Conservation (phyloP, 2,797 vertebrate species). For the Phaenicophaeus curvirostris region DNA sequence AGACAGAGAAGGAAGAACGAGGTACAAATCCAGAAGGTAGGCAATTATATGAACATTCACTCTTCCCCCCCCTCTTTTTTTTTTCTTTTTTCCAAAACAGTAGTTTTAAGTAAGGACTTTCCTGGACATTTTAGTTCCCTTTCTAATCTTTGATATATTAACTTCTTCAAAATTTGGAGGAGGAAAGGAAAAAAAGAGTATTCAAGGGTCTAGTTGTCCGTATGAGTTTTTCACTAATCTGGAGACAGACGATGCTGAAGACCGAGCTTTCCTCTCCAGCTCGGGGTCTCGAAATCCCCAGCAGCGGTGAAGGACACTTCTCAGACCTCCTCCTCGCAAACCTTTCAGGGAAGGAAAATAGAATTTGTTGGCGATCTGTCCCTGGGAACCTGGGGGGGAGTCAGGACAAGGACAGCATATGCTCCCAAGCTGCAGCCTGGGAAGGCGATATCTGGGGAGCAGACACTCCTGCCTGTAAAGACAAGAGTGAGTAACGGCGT, state of each 20-base stretch:
- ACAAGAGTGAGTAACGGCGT: neutral
- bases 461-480: neutral
- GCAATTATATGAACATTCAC: neutral
- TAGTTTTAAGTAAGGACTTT: neutral
- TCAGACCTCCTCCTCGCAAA: neutral
- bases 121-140: neutral
- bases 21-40: neutral
- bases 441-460: neutral
- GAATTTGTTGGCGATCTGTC: neutral
- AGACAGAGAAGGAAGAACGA: neutral
- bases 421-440: conserved; percentile 17
- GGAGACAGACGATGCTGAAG: neutral
- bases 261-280: neutral
- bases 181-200: neutral
- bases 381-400: neutral
- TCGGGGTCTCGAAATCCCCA: neutral
- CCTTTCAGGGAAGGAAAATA: neutral
- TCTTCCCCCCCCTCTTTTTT: no score
- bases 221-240: neutral
- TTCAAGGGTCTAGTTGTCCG: neutral
- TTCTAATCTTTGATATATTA: neutral
- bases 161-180: neutral
- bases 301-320: neutral
- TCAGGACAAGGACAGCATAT: conserved; percentile 35
- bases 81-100: neutral